phyloP scores from a whole-genome alignment of 2,888 invertebrate genomes.

The Pocota personata region DNA sequence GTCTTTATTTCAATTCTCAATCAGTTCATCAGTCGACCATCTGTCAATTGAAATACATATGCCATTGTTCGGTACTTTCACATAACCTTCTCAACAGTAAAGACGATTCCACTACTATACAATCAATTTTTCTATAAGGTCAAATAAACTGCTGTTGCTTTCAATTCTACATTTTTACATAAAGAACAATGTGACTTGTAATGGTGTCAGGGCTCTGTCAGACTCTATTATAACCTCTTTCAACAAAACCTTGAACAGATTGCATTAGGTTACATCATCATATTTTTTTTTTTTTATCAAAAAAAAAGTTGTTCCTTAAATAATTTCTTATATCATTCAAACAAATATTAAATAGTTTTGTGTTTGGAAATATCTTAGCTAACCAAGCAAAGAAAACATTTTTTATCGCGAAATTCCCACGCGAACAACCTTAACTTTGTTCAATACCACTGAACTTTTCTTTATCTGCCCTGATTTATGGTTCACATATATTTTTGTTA shows the following conservation, averaged over 20 bases:
- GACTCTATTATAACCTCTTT: too few species aligned
- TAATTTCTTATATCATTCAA: background rate
- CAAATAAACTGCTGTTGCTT: too few species aligned
- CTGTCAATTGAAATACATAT: too few species aligned
- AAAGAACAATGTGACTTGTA: too few species aligned
- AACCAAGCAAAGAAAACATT: background rate
- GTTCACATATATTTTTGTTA: background rate
- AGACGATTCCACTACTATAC: too few species aligned
- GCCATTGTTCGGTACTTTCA: too few species aligned
- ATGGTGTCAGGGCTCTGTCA: too few species aligned
- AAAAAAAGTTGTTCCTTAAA: background rate
- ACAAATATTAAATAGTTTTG: background rate
- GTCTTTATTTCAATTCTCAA: too few species aligned
- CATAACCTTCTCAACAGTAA: too few species aligned
- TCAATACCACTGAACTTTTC: background rate
- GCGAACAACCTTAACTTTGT: background rate
- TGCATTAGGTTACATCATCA: background rate
- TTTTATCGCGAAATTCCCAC: slow-evolving; percentile 14
- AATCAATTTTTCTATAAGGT: too few species aligned
- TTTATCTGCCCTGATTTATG: slow-evolving; percentile 1
- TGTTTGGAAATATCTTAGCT: background rate
- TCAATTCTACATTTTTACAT: too few species aligned
- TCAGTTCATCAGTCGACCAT: too few species aligned
- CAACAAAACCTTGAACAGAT: background rate
- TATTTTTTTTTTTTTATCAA: background rate